phyloP scores from a whole-genome alignment of 1,140 invertebrate species.

The Hesperophylax magnus region DNA sequence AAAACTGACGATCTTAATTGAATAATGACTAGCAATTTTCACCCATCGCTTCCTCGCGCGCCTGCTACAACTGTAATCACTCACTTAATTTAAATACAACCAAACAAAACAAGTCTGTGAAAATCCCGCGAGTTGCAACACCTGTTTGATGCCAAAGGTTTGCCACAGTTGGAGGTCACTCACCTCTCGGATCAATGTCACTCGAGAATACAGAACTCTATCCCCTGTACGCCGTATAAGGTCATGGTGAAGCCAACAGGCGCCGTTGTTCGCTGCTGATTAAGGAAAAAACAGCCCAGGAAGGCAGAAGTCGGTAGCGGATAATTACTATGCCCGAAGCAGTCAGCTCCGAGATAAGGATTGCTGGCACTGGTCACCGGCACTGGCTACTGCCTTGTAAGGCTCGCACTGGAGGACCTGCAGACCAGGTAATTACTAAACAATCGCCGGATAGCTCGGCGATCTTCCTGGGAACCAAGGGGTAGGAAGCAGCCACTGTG shows the following conservation, averaged over 20 bases:
- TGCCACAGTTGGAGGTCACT: background rate
- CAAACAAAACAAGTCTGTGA: conserved; percentile 6
- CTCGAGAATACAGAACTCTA: conserved; percentile 1
- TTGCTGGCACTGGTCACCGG: conserved; percentile 27
- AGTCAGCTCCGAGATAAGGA: conserved; percentile 47
- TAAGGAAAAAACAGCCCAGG: conserved; percentile 30
- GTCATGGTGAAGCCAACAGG: conserved; percentile 29
- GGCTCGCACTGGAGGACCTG: conserved; percentile 24
- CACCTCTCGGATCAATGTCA: conserved; percentile 33
- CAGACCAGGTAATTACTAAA: conserved; percentile 42
- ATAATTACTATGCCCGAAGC: conserved; percentile 51
- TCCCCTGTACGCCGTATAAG: conserved; percentile 20
- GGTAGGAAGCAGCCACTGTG: background rate
- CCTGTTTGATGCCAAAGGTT: background rate
- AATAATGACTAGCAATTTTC: conserved; percentile 31
- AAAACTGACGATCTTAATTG: conserved; percentile 22
- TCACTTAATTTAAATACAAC: background rate
- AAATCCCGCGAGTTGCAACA: background rate
- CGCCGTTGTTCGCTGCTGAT: conserved; percentile 29
- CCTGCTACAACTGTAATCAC: background rate
- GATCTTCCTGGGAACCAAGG: background rate
- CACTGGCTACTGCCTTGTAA: conserved; percentile 33
- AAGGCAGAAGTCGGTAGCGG: conserved; percentile 18
- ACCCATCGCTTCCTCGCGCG: background rate
- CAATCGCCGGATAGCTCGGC: background rate